phyloP scores from a whole-genome alignment of 2,888 invertebrate genomes.

The Iphiclides podalirius region DNA sequence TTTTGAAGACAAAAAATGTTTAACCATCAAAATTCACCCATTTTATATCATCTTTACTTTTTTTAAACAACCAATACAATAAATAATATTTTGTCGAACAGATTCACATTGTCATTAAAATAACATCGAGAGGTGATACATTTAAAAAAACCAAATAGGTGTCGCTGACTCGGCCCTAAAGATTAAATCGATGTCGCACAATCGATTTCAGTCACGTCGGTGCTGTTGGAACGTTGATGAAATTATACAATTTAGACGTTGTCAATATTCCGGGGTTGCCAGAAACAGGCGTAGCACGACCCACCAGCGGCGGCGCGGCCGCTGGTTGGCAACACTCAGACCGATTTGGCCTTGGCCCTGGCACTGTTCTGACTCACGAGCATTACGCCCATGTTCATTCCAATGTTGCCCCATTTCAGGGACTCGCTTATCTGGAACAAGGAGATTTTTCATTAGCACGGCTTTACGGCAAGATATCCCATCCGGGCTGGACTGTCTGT shows the following conservation, averaged over 20 bases:
- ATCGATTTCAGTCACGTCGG: constrained; percentile 9
- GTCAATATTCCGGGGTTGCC: constrained; percentile 59
- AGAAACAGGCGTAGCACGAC: constrained; percentile 66
- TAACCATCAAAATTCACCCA: too few relatives aligned
- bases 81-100: too few relatives aligned
- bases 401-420: constrained; percentile 85
- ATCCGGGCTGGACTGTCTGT: too few relatives aligned
- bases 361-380: constrained; percentile 77
- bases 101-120: too few relatives aligned
- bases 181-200: constrained; percentile 4
- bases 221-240: constrained; percentile 6
- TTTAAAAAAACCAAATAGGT: not conserved
- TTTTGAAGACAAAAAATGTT: too few relatives aligned
- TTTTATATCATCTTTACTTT: too few relatives aligned
- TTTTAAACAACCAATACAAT: too few relatives aligned
- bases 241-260: constrained; percentile 47
- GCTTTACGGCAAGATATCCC: too few relatives aligned
- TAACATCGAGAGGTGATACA: constrained; percentile 7
- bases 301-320: constrained; percentile 51
- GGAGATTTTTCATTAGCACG: constrained; percentile 30
- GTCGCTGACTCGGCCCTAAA: not conserved
- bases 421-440: constrained; percentile 85
- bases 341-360: constrained; percentile 67
- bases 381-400: constrained; percentile 85
- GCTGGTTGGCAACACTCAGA: constrained; percentile 69